phyloP scores from a whole-genome alignment of 2,888 invertebrate species.

The Drosophila vallismaia region DNA sequence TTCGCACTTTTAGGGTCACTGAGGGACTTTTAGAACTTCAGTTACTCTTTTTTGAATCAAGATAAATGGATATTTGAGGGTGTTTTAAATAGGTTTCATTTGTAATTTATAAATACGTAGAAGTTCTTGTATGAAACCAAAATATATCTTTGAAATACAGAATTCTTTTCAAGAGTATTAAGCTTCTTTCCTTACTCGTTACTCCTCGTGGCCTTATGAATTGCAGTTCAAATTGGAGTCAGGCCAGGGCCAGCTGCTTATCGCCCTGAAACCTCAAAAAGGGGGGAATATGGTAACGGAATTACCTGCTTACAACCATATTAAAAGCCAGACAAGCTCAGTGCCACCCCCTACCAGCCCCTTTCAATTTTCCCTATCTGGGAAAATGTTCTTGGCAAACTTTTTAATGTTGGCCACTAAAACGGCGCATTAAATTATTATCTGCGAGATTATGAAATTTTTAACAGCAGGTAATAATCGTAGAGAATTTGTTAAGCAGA shows the following conservation, averaged over 20 bases:
- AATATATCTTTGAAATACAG: neutral
- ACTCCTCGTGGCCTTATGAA: constrained; percentile 21
- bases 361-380: constrained; percentile 37
- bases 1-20: constrained; percentile 65
- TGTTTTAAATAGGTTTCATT: neutral
- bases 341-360: neutral
- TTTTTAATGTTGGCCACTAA: constrained; percentile 76
- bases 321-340: constrained; percentile 51
- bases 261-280: constrained; percentile 33
- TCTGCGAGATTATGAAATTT: constrained; percentile 74
- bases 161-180: constrained; percentile 2
- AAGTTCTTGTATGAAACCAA: neutral
- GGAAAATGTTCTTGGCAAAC: constrained; percentile 59
- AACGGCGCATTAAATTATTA: constrained; percentile 79
- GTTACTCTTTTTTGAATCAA: constrained; percentile 23
- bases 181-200: neutral
- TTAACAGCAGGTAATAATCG: constrained; percentile 81
- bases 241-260: constrained; percentile 49
- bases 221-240: constrained; percentile 21
- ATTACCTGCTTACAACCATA: constrained; percentile 77
- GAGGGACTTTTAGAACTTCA: constrained; percentile 10
- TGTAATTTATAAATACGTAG: neutral
- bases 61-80: constrained; percentile 14
- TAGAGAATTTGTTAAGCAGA: constrained; percentile 60
- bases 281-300: constrained; percentile 39